Evolutionary conservation across 2,888 invertebrate genomes (phyloP).

Genomic region (Caenorhabditis virilis): DNA sequence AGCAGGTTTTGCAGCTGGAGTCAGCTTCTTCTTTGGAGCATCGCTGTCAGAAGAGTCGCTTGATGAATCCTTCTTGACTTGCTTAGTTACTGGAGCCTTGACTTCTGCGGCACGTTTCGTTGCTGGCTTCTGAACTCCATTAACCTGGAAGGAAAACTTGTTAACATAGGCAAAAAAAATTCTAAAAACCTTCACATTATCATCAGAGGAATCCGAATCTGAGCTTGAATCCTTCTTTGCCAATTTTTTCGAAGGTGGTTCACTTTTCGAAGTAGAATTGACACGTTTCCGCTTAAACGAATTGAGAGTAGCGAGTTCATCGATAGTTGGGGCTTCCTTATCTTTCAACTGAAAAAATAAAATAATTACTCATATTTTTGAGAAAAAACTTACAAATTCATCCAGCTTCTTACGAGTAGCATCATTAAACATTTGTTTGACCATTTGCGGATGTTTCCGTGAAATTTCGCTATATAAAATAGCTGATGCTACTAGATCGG

Average conservation of each 20-base stretch:
- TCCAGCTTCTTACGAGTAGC: constrained; percentile 33
- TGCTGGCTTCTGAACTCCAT: constrained; percentile 27
- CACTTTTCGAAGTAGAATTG: constrained; percentile 33
- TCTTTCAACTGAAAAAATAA: constrained; percentile 23
- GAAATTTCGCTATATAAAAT: constrained; percentile 40
- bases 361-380: neutral
- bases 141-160: too few relatives aligned
- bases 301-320: constrained; percentile 22
- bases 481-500: constrained; percentile 37
- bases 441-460: constrained; percentile 28
- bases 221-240: constrained; percentile 32
- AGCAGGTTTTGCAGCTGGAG: constrained; percentile 6
- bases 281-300: constrained; percentile 17
- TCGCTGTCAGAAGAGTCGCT: constrained; percentile 2
- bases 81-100: constrained; percentile 18
- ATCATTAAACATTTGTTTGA: constrained; percentile 38
- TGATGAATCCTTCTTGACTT: constrained; percentile 14
- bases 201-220: constrained; percentile 34
- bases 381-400: constrained; percentile 36
- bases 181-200: constrained; percentile 15
- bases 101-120: constrained; percentile 21
- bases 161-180: too few relatives aligned
- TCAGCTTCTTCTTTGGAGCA: constrained; percentile 3
- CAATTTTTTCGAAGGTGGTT: constrained; percentile 40
- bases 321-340: constrained; percentile 33